Conservation (phyloP, 2,113 vertebrate genomes). For the Lethenteron reissneri region DNA sequence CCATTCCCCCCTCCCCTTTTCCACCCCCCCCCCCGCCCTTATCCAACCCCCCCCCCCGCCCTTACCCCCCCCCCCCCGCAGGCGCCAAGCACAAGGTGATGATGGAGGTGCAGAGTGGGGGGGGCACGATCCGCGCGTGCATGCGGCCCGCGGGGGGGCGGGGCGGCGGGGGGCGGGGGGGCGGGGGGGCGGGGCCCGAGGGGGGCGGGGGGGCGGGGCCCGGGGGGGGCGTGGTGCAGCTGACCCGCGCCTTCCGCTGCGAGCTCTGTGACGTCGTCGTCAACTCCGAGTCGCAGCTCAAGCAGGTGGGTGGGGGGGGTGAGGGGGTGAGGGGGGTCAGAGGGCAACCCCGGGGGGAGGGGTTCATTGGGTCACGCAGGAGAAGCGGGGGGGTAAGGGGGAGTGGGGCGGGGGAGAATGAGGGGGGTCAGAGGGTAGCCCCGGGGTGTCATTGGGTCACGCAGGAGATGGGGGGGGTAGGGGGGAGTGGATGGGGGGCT, state of each 20-base stretch:
- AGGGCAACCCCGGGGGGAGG: too few relatives aligned
- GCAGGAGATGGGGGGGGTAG: too few relatives aligned
- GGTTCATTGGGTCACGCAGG: too few relatives aligned
- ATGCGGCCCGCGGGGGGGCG: constrained; percentile 30
- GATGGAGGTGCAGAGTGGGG: constrained; percentile 46
- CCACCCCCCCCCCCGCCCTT: not conserved
- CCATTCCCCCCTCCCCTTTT: not conserved
- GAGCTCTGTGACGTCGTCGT: constrained; percentile 81
- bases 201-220: too few relatives aligned
- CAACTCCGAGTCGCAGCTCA: constrained; percentile 89
- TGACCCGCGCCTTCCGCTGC: constrained; percentile 55
- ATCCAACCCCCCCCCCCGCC: too few relatives aligned
- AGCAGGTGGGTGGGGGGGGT: constrained; percentile 39
- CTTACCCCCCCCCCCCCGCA: constrained; percentile 13
- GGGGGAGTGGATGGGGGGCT: too few relatives aligned
- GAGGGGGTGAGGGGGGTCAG: too few relatives aligned
- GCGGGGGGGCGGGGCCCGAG: constrained; percentile 11
- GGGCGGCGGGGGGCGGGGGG: constrained; percentile 48
- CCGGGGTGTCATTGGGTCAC: too few relatives aligned
- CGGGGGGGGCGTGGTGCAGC: constrained; percentile 35
- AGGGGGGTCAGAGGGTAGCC: too few relatives aligned
- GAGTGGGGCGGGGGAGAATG: too few relatives aligned
- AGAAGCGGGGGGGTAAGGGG: too few relatives aligned
- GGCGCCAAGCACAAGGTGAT: constrained; percentile 84
- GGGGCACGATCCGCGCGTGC: constrained; percentile 39